Percentiles rank a stretch among this genome's conserved stretches.
phyloP scores from a whole-genome alignment of 2,113 vertebrate species.

The Syrmaticus mikado region DNA sequence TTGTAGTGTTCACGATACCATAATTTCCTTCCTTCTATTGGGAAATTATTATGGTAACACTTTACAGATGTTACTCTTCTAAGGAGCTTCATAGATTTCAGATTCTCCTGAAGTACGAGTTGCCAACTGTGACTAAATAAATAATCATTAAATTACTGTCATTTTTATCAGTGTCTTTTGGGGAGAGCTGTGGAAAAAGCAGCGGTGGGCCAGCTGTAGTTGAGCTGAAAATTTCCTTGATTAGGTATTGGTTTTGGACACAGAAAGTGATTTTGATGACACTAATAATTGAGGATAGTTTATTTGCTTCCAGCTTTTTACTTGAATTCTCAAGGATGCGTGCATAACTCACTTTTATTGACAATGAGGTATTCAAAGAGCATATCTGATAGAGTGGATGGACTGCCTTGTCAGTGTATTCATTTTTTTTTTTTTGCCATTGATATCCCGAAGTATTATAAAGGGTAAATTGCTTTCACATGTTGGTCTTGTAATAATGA shows the following conservation, averaged over 20 bases:
- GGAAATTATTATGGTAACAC: constrained; percentile 20
- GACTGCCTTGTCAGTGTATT: neutral
- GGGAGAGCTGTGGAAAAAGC: neutral
- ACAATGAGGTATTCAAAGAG: neutral
- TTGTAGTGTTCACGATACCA: neutral
- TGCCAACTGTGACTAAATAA: constrained; percentile 35
- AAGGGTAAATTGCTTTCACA: constrained; percentile 41
- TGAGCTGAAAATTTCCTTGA: constrained; percentile 6
- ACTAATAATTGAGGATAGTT: neutral
- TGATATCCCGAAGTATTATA: neutral
- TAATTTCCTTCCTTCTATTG: neutral
- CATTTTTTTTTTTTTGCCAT: neutral
- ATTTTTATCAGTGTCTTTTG: constrained; percentile 28
- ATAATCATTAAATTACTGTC: neutral
- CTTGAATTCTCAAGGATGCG: neutral
- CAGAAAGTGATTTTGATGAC: constrained; percentile 23
- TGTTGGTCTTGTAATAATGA: constrained; percentile 30
- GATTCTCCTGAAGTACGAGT: neutral
- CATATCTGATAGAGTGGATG: neutral
- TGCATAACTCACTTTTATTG: neutral
- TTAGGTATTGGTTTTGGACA: constrained; percentile 4
- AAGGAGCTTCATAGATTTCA: neutral
- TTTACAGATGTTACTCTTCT: constrained; percentile 33
- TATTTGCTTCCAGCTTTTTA: neutral
- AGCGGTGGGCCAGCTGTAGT: neutral